Evolutionary conservation across 2,888 invertebrate genomes (phyloP).

Genomic region (Pachycephus smyrnensis): DNA sequence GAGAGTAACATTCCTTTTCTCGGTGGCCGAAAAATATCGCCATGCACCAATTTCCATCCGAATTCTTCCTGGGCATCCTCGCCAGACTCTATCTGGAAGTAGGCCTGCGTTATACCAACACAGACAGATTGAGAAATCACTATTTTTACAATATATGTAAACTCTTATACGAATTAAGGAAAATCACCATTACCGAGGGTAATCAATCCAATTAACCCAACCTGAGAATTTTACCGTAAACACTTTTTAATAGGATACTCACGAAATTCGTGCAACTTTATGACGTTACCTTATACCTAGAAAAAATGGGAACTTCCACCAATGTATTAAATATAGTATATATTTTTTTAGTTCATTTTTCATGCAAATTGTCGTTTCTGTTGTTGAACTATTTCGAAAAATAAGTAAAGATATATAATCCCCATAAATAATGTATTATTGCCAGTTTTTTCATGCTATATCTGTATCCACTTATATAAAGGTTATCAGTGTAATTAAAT

Average conservation of each 20-base stretch:
- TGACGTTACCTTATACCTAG: not conserved
- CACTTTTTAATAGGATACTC: not conserved
- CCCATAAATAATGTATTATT: not conserved
- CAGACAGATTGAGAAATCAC: constrained; percentile 48
- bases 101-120: constrained; percentile 64
- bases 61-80: constrained; percentile 95
- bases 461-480: not conserved
- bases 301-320: not conserved
- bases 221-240: not conserved
- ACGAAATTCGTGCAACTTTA: not conserved
- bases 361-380: not conserved
- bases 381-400: not conserved
- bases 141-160: constrained; percentile 19
- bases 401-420: not conserved
- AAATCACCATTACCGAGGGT: not conserved
- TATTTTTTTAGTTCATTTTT: not conserved
- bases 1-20: constrained; percentile 96
- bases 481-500: not conserved
- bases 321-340: not conserved
- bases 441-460: not conserved
- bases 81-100: constrained; percentile 79
- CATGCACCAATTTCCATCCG: constrained; percentile 98
- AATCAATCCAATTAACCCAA: not conserved
- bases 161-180: not conserved
- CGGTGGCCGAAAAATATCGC: constrained; percentile 97